Evolutionary conservation across 2,113 vertebrate genomes (phyloP), one percentile per base, ranked within the genome.

Genomic region (Orientallactaga bullata): DNA sequence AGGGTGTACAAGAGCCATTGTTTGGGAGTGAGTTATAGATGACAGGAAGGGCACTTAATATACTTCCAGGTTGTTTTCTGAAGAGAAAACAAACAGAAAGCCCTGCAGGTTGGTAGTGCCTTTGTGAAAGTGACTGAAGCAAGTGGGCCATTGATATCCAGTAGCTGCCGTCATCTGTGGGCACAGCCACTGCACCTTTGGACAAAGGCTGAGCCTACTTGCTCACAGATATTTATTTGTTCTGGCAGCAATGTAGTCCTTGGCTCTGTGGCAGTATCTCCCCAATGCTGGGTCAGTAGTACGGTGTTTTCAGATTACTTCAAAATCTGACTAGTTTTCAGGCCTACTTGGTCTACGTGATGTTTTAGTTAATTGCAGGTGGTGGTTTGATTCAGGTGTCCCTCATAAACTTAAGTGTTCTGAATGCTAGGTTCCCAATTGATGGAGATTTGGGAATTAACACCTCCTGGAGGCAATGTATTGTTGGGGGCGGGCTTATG

Each of bases 51-150:
- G 73, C n/a, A 28, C 32, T 71, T 1, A 28, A 85, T 73, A 73
- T 42, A 39, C 23, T 7, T 3, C 10, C 32, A 17, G 12, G 15
- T 55, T 55, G 7, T 51, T 60, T 51, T 80, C 26, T 0, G 1
- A 21, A 30, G 20, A 9, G 8, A 28, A 39, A 16, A 28, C n/a
- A 0, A 0, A 4, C 10, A 18, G 1, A 10, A 17, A 4, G 39
- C 63, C 63, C 20, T 28, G 66, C 1, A 1, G 18, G 21, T 0
- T 5, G 18, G 17, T 0, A 3, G 13, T 30, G 10, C 0, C 0
- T 60, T 39, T 21, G 10, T 3, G 2, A 47, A 68, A 23, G 15
- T n/a, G 2, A 35, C 6, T 2, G 0, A 8, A 55, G 13, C 47
- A 6, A 24, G 23, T 4, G 20, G 26, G 39, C 23, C 24, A 23